Evolutionary conservation across 2,888 invertebrate species (phyloP).

Genomic region (Pyrrhosoma nymphula): DNA sequence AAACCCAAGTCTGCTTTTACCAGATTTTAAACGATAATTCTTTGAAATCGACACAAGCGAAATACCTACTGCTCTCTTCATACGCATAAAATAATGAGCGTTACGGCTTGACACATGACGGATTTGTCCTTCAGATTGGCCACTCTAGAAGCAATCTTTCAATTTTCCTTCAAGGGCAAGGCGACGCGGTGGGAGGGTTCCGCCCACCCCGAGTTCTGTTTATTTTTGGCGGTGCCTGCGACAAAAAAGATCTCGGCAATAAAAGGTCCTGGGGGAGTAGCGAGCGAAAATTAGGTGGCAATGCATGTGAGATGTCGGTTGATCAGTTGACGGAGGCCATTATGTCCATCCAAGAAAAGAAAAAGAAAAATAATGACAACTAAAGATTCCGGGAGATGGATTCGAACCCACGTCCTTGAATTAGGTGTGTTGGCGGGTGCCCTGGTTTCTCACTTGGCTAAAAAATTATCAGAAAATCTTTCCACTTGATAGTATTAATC

Average conservation of each 20-base stretch:
- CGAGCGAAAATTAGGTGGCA: not conserved
- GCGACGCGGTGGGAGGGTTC: not conserved
- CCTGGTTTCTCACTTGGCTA: too few relatives aligned
- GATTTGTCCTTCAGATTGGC: not conserved
- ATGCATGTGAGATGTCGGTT: not conserved
- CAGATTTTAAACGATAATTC: too few relatives aligned
- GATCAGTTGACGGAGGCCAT: not conserved
- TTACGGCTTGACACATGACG: not conserved
- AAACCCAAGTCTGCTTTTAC: too few relatives aligned
- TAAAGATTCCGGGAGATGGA: not conserved
- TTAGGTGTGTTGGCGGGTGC: not conserved
- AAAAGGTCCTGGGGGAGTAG: not conserved
- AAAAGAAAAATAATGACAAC: not conserved
- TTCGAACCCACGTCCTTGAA: not conserved
- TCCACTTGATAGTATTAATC: too few relatives aligned
- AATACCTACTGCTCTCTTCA: too few relatives aligned
- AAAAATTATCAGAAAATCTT: too few relatives aligned
- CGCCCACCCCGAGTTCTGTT: not conserved
- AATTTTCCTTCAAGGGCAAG: conserved; percentile 9
- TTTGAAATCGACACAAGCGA: too few relatives aligned
- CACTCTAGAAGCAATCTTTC: not conserved
- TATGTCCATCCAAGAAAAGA: not conserved
- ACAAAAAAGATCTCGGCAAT: not conserved
- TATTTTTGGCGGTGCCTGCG: not conserved
- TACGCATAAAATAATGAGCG: too few relatives aligned